These are phyloP conservation scores for Centropyge bicolor DNA, from an alignment of 2,797 vertebrate species.

Conservation along the genomic window DNA sequence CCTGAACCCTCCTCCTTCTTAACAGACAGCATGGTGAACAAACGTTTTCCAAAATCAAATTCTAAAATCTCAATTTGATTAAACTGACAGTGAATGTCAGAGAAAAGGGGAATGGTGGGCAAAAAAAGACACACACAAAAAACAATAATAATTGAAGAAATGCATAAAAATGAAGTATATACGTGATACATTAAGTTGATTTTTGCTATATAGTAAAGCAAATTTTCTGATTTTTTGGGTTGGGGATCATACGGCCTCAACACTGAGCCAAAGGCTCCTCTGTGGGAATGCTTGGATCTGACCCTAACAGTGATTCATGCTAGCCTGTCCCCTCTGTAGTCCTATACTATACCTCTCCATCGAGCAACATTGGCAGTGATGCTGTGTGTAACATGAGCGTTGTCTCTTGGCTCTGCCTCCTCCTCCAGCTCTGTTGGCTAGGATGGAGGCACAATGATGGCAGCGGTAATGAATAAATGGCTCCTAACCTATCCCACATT, in stretches of 20 bases:
- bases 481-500: conserved; percentile 64
- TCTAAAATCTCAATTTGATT: no score
- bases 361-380: background rate
- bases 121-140: no score
- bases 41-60: no score
- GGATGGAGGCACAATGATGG: conserved; percentile 43
- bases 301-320: background rate
- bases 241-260: background rate
- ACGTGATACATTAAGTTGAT: background rate
- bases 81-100: no score
- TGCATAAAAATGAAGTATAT: no score
- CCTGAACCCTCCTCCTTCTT: no score
- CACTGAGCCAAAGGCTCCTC: background rate
- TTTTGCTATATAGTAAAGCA: background rate
- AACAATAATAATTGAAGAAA: background rate
- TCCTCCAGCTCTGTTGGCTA: conserved; percentile 58
- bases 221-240: background rate
- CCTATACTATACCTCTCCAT: background rate
- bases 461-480: conserved; percentile 57
- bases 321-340: background rate
- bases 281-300: background rate
- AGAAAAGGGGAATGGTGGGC: no score
- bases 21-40: no score
- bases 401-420: conserved; percentile 41
- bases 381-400: conserved; percentile 22